phyloP scores from a whole-genome alignment of 2,888 invertebrate species.

The Plemyria rubiginata region DNA sequence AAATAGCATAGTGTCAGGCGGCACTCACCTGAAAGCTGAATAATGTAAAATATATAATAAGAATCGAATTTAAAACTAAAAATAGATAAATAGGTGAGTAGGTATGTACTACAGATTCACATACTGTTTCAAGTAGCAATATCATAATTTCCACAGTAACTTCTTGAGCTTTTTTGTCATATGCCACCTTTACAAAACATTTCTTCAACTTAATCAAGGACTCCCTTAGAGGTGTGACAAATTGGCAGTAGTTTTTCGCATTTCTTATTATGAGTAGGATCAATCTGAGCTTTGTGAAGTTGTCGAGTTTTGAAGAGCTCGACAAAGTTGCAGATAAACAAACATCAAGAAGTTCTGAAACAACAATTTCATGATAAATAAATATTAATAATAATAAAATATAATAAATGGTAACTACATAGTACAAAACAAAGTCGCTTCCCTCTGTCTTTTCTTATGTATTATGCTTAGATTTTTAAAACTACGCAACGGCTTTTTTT shows the following conservation, averaged over 20 bases:
- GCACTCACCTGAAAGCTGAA: constrained; percentile 79
- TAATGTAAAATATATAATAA: background rate
- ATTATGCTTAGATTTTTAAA: no score
- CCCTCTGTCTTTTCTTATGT: no score
- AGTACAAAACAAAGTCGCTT: no score
- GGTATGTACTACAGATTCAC: no score
- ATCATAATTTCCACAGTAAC: constrained; percentile 67
- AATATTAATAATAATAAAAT: no score
- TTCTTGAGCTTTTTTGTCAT: constrained; percentile 74
- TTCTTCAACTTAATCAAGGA: constrained; percentile 59
- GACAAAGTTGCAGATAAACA: constrained; percentile 58
- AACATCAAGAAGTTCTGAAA: constrained; percentile 72
- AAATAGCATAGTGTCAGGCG: constrained; percentile 81
- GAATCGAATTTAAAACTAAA: no score
- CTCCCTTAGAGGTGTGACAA: constrained; percentile 65
- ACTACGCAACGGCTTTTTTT: no score
- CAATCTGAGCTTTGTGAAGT: constrained; percentile 70
- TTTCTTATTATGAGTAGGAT: constrained; percentile 73
- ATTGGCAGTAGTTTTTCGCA: constrained; percentile 71
- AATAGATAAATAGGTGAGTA: no score
- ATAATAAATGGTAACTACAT: no score
- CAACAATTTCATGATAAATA: background rate
- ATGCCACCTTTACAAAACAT: constrained; percentile 57
- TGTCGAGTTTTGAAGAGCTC: constrained; percentile 62
- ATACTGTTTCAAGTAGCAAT: constrained; percentile 67